These are phyloP conservation scores for Griposia aprilina DNA, from an alignment of 2,888 invertebrate species.

Conservation along the genomic window DNA sequence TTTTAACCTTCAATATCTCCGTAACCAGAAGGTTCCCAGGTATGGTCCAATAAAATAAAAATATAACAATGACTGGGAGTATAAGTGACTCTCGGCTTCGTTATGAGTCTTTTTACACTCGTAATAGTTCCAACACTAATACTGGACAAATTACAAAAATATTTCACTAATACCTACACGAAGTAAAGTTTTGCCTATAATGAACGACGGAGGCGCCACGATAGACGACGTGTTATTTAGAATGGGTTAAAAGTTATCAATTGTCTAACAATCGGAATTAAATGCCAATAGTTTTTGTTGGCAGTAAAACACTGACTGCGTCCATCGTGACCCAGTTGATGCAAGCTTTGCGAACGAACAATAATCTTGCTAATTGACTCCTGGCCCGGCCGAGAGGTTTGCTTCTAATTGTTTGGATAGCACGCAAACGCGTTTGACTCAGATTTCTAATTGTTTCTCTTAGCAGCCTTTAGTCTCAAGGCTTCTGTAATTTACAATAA, in stretches of 20 bases:
- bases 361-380: constrained; percentile 80
- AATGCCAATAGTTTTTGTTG: constrained; percentile 16
- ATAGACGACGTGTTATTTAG: neutral
- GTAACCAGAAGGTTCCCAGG: no score
- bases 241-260: neutral
- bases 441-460: constrained; percentile 86
- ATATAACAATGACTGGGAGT: no score
- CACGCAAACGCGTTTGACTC: constrained; percentile 82
- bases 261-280: constrained; percentile 4
- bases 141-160: neutral
- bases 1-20: no score
- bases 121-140: no score
- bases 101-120: no score
- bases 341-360: constrained; percentile 70
- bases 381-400: constrained; percentile 78
- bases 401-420: constrained; percentile 85
- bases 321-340: constrained; percentile 61
- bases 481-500: constrained; percentile 75
- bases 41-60: no score
- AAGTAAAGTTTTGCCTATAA: neutral
- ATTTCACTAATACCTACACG: neutral
- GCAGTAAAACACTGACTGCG: constrained; percentile 24
- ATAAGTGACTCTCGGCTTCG: no score
- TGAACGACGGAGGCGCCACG: no score
- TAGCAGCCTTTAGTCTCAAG: constrained; percentile 78